These are phyloP conservation scores for Campoletis sonorensis DNA, from an alignment of 1,140 invertebrate species.

Conservation along the genomic window DNA sequence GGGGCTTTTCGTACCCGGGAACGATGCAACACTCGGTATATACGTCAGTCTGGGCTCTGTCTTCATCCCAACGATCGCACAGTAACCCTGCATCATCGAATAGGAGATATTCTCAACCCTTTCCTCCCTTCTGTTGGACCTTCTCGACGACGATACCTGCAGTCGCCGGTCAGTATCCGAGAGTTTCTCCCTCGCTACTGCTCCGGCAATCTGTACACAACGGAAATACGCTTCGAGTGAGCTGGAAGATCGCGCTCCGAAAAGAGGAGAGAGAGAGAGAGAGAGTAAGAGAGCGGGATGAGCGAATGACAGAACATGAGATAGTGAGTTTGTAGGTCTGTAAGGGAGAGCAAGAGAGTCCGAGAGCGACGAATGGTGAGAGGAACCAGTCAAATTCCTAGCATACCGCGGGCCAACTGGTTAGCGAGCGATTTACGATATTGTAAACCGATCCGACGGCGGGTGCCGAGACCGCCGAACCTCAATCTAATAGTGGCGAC, in stretches of 20 bases:
- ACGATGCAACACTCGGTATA: constrained; percentile 15
- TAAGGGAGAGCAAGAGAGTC: constrained; percentile 17
- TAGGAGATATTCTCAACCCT: constrained; percentile 14
- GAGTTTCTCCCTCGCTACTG: background rate
- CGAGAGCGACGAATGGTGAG: constrained; percentile 1
- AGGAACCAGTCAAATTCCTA: constrained; percentile 67
- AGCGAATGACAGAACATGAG: background rate
- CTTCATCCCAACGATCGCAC: background rate
- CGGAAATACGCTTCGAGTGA: constrained; percentile 19
- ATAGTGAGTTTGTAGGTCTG: background rate
- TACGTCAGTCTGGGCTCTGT: background rate
- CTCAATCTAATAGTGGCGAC: constrained; percentile 73
- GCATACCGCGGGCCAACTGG: constrained; percentile 72
- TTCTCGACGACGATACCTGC: constrained; percentile 10
- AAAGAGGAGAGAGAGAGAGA: constrained; percentile 10
- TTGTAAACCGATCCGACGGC: constrained; percentile 73
- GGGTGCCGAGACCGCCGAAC: constrained; percentile 63
- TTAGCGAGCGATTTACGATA: constrained; percentile 75
- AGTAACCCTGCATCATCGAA: background rate
- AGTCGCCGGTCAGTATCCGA: background rate
- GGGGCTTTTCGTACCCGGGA: constrained; percentile 6
- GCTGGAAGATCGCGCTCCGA: background rate
- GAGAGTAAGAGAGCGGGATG: background rate
- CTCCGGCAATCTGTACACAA: constrained; percentile 1
- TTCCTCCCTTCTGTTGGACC: background rate